These are phyloP conservation scores for Tuta absoluta DNA, from an alignment of 2,888 invertebrate species.

Conservation along the genomic window DNA sequence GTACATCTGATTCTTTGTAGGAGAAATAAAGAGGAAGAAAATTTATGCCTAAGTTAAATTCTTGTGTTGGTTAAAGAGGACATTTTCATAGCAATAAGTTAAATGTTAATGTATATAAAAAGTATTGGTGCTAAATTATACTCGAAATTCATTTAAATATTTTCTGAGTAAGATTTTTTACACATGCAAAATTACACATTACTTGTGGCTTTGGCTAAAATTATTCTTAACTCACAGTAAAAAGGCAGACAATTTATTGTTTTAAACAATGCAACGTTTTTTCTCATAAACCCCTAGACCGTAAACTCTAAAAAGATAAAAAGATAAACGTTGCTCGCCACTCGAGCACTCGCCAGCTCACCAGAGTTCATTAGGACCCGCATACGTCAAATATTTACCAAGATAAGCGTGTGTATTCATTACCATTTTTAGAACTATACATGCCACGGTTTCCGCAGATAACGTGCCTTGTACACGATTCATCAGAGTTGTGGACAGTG, in stretches of 20 bases:
- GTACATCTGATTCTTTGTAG: constrained; percentile 27
- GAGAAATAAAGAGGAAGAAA: neutral
- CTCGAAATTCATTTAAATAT: no score
- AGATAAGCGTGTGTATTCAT: constrained; percentile 56
- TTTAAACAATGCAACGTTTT: neutral
- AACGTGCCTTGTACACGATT: constrained; percentile 37
- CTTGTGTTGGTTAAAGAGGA: no score
- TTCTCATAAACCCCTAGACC: constrained; percentile 35
- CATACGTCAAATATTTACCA: constrained; percentile 66
- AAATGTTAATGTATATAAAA: no score
- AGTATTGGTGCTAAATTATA: no score
- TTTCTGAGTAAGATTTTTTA: no score
- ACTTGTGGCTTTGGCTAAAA: no score
- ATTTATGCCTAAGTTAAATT: neutral
- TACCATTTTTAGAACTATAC: constrained; percentile 50
- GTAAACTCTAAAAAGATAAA: constrained; percentile 47
- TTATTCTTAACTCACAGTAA: no score
- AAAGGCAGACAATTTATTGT: neutral
- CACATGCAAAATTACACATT: no score
- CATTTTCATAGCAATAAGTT: no score
- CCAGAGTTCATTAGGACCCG: constrained; percentile 62
- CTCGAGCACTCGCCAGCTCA: neutral
- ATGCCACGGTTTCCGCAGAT: constrained; percentile 43
- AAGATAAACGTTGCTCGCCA: constrained; percentile 49
- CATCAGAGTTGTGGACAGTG: constrained; percentile 22